Evolutionary conservation across 2,888 invertebrate genomes (phyloP).

Genomic region (Argyresthia albistria): DNA sequence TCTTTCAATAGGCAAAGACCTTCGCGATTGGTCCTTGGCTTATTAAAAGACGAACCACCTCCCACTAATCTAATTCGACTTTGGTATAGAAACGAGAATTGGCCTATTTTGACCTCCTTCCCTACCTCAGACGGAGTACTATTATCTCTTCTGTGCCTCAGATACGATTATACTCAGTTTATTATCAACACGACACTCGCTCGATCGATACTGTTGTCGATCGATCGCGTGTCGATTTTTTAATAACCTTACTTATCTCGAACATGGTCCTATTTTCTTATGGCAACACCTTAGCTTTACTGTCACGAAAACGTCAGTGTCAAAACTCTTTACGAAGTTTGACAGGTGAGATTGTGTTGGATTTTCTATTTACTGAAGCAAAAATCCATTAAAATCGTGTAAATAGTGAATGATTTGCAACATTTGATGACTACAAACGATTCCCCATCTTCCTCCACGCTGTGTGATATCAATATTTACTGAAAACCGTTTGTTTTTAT

Average conservation of each 20-base stretch:
- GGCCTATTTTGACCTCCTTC: too few relatives aligned
- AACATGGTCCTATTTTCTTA: not conserved
- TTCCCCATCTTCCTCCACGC: too few relatives aligned
- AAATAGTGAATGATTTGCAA: conserved; percentile 3
- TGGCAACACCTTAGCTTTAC: not conserved
- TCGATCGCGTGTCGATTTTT: not conserved
- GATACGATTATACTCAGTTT: too few relatives aligned
- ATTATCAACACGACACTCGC: not conserved
- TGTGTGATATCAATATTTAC: not conserved
- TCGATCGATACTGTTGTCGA: not conserved
- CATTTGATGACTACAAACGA: not conserved
- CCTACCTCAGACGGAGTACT: too few relatives aligned
- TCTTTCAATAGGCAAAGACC: too few relatives aligned
- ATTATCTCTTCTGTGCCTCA: too few relatives aligned
- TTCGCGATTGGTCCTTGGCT: too few relatives aligned
- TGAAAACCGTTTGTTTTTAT: not conserved
- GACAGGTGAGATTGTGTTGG: conserved; percentile 34
- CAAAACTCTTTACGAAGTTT: conserved; percentile 27
- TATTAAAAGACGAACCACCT: too few relatives aligned
- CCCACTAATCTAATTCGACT: too few relatives aligned
- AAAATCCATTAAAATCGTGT: conserved; percentile 10
- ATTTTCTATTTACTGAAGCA: not conserved
- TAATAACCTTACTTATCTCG: not conserved
- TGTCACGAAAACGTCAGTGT: not conserved
- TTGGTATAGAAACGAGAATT: too few relatives aligned